Base-by-base conservation (phyloP, 1,140 invertebrate species). In the Aphelenchoides fujianensis region DNA sequence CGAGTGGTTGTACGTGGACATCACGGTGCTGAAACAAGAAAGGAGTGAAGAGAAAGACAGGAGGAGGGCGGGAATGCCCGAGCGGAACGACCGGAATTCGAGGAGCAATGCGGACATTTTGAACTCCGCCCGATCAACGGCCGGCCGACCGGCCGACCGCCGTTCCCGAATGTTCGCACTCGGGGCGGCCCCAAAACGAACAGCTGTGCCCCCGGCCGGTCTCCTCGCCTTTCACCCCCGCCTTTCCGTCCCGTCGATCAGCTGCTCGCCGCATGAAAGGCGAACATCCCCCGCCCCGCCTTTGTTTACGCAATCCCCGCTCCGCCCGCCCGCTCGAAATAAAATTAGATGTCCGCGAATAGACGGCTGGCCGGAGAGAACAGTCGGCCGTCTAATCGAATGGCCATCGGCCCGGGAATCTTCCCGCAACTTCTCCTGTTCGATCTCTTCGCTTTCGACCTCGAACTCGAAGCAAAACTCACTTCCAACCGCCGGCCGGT, bases 1-100 rank as follows among this genome's bases (percentile, higher is more conserved):
- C 28, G 70, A 73, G 35, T 77, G 75, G 48, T 77, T 77, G 76
- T 61, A 75, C 27, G 59, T 76, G 36, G 54, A 68, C 74, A 76
- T 77, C 12, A 66, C 63, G n/a, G 32, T 66, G 34, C 55, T 59
- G 55, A 48, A 48, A 48, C 23, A 48, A n/a, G 12, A 48, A n/a
- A n/a, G n/a, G n/a, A 48, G 23, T 48, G 41, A 48, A 48, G 41
- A 16, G 23, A n/a, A 48, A 48, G 41, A 16, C 23, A 48, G 23
- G 23, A n/a, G n/a, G n/a, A 48, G 41, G 12, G 41, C 12, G 12
- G 12, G 41, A 48, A 23, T 16, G 41, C 41, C 23, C 41, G n/a
- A n/a, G n/a, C n/a, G n/a, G n/a, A n/a, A n/a, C n/a, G n/a, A 48
- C 12, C 41, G 23, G 23, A 48, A 16, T 48, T 48, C 41, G 41